These are phyloP conservation scores for Acheta domesticus DNA, from an alignment of 2,888 invertebrate genomes.

Conservation along the genomic window DNA sequence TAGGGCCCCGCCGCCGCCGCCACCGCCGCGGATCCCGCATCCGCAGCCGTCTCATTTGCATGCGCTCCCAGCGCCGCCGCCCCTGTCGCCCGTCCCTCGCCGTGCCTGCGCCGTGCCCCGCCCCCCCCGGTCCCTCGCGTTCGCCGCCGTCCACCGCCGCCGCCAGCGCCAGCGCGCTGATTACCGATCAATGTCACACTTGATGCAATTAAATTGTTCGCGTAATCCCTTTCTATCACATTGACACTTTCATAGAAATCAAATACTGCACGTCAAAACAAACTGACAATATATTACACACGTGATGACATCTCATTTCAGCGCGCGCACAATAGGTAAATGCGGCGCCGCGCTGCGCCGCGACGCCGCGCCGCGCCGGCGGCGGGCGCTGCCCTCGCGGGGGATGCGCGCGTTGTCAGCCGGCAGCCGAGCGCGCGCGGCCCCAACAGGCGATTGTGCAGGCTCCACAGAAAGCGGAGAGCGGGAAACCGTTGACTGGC, in stretches of 20 bases:
- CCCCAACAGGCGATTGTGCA: too few species aligned
- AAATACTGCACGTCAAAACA: conserved; percentile 11
- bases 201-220: conserved; percentile 18
- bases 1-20: not conserved
- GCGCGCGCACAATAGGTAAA: not conserved
- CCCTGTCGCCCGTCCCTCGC: not conserved
- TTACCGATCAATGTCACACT: conserved; percentile 10
- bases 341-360: not conserved
- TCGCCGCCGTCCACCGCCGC: not conserved
- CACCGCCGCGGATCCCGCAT: not conserved
- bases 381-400: too few species aligned
- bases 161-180: not conserved
- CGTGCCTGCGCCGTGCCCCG: not conserved
- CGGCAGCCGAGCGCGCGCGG: too few species aligned
- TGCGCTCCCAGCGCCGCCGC: not conserved
- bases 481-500: too few species aligned
- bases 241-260: conserved; percentile 18
- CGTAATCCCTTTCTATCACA: conserved; percentile 10
- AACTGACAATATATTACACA: conserved; percentile 18
- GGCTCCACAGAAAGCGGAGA: too few species aligned
- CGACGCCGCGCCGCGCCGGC: too few species aligned
- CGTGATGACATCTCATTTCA: not conserved
- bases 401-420: too few species aligned
- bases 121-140: not conserved
- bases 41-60: not conserved